phyloP scores from a whole-genome alignment of 2,888 invertebrate species.

The Sturmia bella region DNA sequence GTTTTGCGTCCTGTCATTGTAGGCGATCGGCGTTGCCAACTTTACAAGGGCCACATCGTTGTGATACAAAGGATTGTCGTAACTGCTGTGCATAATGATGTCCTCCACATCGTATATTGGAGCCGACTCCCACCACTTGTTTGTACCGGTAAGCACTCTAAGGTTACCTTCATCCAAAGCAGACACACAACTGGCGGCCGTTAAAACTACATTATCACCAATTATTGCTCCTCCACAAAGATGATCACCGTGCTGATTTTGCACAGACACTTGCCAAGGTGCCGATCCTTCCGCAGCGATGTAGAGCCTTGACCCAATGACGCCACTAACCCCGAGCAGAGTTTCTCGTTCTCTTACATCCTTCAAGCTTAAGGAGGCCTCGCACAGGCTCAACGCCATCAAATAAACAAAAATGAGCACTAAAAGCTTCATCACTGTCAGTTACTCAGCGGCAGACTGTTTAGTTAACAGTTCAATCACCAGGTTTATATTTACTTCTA shows the following conservation, averaged over 20 bases:
- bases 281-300: slow-evolving; percentile 72
- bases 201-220: slow-evolving; percentile 76
- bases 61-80: slow-evolving; percentile 78
- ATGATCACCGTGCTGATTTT: slow-evolving; percentile 77
- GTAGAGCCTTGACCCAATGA: no score
- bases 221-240: slow-evolving; percentile 80
- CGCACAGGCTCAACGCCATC: slow-evolving; percentile 2
- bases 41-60: slow-evolving; percentile 88
- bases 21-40: slow-evolving; percentile 83
- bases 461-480: not conserved
- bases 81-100: slow-evolving; percentile 76
- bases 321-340: slow-evolving; percentile 68
- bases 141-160: slow-evolving; percentile 77
- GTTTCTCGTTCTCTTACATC: slow-evolving; percentile 70
- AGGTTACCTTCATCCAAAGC: slow-evolving; percentile 75
- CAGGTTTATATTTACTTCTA: not conserved
- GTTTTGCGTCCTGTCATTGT: slow-evolving; percentile 83
- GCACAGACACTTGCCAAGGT: slow-evolving; percentile 80
- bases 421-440: slow-evolving; percentile 43
- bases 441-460: slow-evolving; percentile 39
- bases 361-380: slow-evolving; percentile 70
- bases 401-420: slow-evolving; percentile 2
- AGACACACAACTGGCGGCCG: slow-evolving; percentile 79
- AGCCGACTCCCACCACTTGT: slow-evolving; percentile 75
- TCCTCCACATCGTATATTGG: slow-evolving; percentile 70